Evolutionary conservation across 2,888 invertebrate species (phyloP), one percentile per base, ranked within the genome.

Genomic region (Diachrysia chrysitis): DNA sequence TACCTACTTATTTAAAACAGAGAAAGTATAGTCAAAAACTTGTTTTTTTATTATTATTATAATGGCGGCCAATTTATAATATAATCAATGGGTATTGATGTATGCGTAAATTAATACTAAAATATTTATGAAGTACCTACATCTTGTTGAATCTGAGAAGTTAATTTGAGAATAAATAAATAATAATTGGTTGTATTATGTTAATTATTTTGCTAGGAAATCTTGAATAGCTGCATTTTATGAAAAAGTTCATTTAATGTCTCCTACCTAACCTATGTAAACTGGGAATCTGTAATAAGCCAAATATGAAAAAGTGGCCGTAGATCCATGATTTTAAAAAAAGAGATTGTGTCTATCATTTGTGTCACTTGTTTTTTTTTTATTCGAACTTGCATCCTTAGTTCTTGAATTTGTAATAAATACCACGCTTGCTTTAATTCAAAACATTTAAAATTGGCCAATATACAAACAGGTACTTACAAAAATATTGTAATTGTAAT

Each of bases 11-110:
- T 48, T 53, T 2, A 54, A 62, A 62, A 57, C 25, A 48, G 68
- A 75, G 69, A 76, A 73, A 76, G 77, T 69, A 42, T 3, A 29
- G 19, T 62, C 12, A 35, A 53, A 17, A 60, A 63, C 69, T n/a
- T 37, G 69, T 76, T 70, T 63, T 17, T 19, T 66, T 62, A n/a
- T n/a, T n/a, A n/a, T 59, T 21, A 35, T 25, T 42, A 23, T 29
- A 48, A 57, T 55, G 35, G n/a, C 17, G 1, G 23, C 10, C 35
- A 21, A 64, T 73, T n/a, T n/a, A n/a, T n/a, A n/a, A n/a, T 61
- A 17, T 64, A 62, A 76, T 61, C 57, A 55, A 58, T 42, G n/a
- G n/a, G 66, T 73, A 77, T 70, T 51, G 23, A 57, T 62, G 21
- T 56, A 54, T 23, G 58, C 53, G 51, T 61, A 62, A 70, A 58